phyloP scores from a whole-genome alignment of 2,888 invertebrate species.

The Conops quadrifasciatus region DNA sequence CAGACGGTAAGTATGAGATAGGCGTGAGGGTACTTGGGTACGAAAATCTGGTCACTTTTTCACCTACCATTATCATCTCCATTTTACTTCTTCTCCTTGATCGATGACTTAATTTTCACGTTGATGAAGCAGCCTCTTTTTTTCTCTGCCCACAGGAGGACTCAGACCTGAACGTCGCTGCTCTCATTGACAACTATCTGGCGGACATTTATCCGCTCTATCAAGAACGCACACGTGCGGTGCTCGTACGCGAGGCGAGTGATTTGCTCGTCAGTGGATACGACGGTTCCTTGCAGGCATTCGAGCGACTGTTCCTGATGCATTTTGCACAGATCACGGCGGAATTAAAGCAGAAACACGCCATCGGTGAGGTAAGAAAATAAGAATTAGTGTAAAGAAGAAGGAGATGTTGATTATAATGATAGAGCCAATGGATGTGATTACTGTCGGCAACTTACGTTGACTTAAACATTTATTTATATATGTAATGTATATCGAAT shows the following conservation, averaged over 20 bases:
- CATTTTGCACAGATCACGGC: slow-evolving; percentile 70
- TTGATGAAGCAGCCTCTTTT: slow-evolving; percentile 9
- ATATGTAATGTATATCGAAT: no score
- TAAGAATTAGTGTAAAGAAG: no score
- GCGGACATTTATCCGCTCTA: slow-evolving; percentile 72
- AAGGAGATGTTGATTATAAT: neutral
- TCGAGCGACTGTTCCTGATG: slow-evolving; percentile 72
- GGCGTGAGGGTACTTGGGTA: no score
- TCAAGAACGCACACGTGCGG: slow-evolving; percentile 68
- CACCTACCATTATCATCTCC: neutral
- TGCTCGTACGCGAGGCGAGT: slow-evolving; percentile 74
- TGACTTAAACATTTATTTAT: no score
- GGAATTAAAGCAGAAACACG: slow-evolving; percentile 66
- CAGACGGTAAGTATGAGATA: no score
- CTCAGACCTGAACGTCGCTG: slow-evolving; percentile 49
- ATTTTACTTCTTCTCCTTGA: neutral
- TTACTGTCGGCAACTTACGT: no score
- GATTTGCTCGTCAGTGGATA: slow-evolving; percentile 74
- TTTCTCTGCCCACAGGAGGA: slow-evolving; percentile 43
- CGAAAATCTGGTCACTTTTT: no score
- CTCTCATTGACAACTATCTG: slow-evolving; percentile 71
- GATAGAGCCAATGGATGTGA: neutral
- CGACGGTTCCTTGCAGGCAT: slow-evolving; percentile 71
- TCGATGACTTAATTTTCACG: slow-evolving; percentile 14
- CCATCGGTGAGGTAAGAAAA: slow-evolving; percentile 63